phyloP scores from a whole-genome alignment of 64 coral and sea anemone genomes.

The Astreopora myriophthalma region DNA sequence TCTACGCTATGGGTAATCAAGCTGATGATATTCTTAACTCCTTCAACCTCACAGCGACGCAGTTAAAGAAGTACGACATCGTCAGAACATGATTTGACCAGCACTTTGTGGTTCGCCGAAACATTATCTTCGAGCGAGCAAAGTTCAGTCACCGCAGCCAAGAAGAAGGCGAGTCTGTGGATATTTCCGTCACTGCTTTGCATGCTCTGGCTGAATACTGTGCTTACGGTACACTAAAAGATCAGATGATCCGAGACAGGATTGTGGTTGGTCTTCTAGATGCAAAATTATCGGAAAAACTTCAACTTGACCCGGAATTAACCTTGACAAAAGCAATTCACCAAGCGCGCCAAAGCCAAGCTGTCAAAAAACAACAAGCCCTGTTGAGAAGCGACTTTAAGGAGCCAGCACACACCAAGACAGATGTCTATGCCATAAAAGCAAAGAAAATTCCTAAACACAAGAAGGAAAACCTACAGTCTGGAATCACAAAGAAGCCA shows the following conservation, averaged over 20 bases:
- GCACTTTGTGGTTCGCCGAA: slow-evolving; percentile 46
- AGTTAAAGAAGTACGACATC: slow-evolving; percentile 7
- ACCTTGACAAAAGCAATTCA: slow-evolving; percentile 56
- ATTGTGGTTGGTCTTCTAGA: slow-evolving; percentile 49
- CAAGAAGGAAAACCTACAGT: neutral
- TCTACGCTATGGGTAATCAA: slow-evolving; percentile 51
- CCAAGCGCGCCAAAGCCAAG: slow-evolving; percentile 49
- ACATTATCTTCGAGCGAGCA: slow-evolving; percentile 45
- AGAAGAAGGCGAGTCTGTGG: slow-evolving; percentile 31
- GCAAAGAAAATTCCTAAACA: neutral
- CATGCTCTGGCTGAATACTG: slow-evolving; percentile 53
- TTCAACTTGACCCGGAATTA: slow-evolving; percentile 54
- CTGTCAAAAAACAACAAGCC: slow-evolving; percentile 51
- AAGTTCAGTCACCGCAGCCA: slow-evolving; percentile 58
- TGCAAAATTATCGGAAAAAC: slow-evolving; percentile 54
- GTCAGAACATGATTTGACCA: slow-evolving; percentile 36
- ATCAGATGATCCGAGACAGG: slow-evolving; percentile 68
- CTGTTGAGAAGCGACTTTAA: neutral
- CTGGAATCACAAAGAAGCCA: neutral
- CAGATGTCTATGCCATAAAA: neutral
- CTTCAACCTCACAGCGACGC: slow-evolving; percentile 13
- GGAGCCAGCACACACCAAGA: neutral
- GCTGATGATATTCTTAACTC: slow-evolving; percentile 50
- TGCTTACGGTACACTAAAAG: slow-evolving; percentile 40
- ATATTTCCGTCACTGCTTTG: slow-evolving; percentile 35